A percentile compares a stretch with the other conserved stretches of the same genome.
Evolutionary conservation across 2,888 invertebrate species (phyloP).

Genomic region (Drosophila longiperda): DNA sequence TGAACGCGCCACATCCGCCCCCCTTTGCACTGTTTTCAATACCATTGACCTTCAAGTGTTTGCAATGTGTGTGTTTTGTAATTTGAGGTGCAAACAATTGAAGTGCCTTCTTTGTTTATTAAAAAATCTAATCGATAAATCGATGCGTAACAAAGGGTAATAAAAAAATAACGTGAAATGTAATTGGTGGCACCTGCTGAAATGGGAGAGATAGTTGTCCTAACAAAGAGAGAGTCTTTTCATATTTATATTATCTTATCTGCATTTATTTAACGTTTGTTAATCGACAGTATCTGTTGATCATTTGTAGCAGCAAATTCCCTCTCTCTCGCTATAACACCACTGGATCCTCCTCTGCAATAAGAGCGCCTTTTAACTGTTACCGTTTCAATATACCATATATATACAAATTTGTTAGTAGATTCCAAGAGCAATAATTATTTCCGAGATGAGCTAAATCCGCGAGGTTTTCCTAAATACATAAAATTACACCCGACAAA

Average conservation of each 20-base stretch:
- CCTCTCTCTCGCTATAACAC: not conserved
- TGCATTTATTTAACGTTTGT: not conserved
- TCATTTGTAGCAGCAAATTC: not conserved
- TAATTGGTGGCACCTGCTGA: not conserved
- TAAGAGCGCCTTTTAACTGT: not conserved
- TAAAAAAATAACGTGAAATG: not conserved
- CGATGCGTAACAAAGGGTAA: constrained; percentile 23
- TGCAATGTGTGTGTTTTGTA: not conserved
- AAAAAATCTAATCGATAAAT: constrained; percentile 45
- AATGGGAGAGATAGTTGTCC: not conserved
- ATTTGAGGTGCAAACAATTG: not conserved
- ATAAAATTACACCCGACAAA: not conserved
- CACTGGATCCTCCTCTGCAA: not conserved
- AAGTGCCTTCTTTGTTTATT: constrained; percentile 25
- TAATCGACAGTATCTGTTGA: not conserved
- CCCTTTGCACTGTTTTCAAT: not conserved
- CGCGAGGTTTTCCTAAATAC: not conserved
- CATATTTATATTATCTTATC: not conserved
- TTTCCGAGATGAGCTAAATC: not conserved
- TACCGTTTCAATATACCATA: not conserved
- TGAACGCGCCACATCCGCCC: not conserved
- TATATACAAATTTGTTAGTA: not conserved
- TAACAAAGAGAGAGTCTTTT: not conserved
- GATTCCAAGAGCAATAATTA: not conserved
- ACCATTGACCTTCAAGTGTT: constrained; percentile 14